A percentile compares a stretch with the other conserved stretches of the same genome.
These are phyloP conservation scores for Pantherophis guttatus DNA, from an alignment of 2,113 vertebrate species.

Conservation along the genomic window DNA sequence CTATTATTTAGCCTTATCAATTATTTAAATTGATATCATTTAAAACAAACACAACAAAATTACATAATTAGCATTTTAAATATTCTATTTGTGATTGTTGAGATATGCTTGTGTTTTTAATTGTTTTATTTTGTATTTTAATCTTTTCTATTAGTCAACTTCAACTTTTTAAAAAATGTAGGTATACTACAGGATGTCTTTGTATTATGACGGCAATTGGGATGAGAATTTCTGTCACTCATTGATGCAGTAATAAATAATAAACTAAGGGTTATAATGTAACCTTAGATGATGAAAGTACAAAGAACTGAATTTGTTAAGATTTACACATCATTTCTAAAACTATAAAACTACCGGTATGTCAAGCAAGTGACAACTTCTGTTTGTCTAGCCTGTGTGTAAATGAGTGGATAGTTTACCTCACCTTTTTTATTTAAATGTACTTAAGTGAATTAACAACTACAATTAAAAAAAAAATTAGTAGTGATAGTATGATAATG, in stretches of 20 bases:
- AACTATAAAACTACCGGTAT: background rate
- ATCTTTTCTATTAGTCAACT: background rate
- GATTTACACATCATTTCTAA: background rate
- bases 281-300: background rate
- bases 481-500: background rate
- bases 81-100: background rate
- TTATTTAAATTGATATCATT: background rate
- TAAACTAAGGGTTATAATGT: background rate
- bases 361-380: background rate
- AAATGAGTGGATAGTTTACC: background rate
- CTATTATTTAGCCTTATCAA: background rate
- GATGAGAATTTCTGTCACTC: background rate
- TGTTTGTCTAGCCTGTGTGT: background rate
- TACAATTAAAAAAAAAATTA: background rate
- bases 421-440: background rate
- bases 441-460: background rate
- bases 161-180: background rate
- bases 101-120: background rate
- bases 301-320: background rate
- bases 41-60: background rate
- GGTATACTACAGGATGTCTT: background rate
- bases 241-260: background rate
- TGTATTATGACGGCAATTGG: background rate
- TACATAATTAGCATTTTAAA: background rate
- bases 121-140: background rate